A percentile compares a stretch with the other conserved stretches of the same genome.
These are phyloP conservation scores for Nannospalax galili DNA, from an alignment of 2,113 vertebrate genomes.

Conservation along the genomic window DNA sequence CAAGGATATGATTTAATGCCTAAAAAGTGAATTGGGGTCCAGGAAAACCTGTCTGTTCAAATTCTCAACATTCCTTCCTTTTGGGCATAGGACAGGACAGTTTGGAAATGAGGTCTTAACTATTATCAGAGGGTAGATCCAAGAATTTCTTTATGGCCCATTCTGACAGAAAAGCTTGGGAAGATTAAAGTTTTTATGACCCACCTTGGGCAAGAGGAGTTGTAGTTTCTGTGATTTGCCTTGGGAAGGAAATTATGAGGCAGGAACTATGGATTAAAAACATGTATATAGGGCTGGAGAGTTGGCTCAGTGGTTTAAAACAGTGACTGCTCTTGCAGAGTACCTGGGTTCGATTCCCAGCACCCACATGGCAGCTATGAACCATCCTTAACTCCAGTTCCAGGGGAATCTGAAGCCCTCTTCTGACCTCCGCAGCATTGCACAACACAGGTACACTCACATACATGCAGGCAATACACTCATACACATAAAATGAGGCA, in stretches of 20 bases:
- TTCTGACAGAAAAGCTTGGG: neutral
- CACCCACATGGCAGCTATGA: no score
- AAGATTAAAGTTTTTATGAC: neutral
- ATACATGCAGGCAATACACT: no score
- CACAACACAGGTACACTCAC: no score
- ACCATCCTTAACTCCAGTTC: no score
- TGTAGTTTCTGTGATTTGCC: neutral
- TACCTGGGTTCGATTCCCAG: no score
- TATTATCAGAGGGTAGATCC: neutral
- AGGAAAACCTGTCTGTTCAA: neutral
- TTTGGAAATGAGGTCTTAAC: neutral
- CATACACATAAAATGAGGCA: no score
- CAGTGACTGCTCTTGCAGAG: no score
- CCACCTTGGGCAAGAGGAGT: neutral
- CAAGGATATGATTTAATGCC: neutral
- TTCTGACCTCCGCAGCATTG: no score
- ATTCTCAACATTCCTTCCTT: neutral
- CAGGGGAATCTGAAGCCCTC: no score
- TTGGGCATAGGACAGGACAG: neutral
- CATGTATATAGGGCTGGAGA: neutral
- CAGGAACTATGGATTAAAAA: neutral
- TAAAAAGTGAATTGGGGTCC: neutral
- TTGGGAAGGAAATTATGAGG: neutral
- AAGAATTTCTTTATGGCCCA: neutral
- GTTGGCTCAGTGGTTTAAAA: no score